Evolutionary conservation across 2,113 vertebrate genomes (phyloP), one percentile per base, ranked within the genome.

Genomic region (Gavialis gangeticus): DNA sequence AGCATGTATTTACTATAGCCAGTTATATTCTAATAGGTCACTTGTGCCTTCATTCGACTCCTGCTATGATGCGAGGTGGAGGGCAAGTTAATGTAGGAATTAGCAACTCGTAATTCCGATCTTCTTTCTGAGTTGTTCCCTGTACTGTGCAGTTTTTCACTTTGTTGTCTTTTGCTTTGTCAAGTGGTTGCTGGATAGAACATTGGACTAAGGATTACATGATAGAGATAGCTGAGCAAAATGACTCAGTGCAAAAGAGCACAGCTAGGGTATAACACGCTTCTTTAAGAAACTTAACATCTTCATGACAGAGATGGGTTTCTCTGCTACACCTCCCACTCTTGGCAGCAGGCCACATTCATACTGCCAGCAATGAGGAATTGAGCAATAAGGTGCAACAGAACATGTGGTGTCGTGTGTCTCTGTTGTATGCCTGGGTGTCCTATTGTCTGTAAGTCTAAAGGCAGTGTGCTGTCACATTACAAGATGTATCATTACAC

Each of bases 111-210:
- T 15, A 27, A 15, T 59, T 57, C 58, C 16, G 0, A 46, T 25
- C 30, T 88, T 71, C 30, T 27, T 4, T 37, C 28, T 21, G 57
- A 88, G 58, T 66, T 54, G n/a, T 87, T 58, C 34, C 24, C 25
- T 73, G 12, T 24, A 73, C 19, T 46, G 34, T 46, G 15, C 69
- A 46, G 9, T 73, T 73, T 73, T 13, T 75, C 27, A 11, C 27
- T 57, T 57, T 57, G 12, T 16, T 76, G 17, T 56, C 6, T 37
- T 59, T 21, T 25, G 6, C 5, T 28, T 16, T 0, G 0, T 14
- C 59, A 28, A 75, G 2, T 2, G 25, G 84, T 59, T 22, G 17
- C 30, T 59, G 7, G 25, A 27, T 27, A 2, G 59, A 54, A 6
- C 5, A 75, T 82, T 54, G 3, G 80, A n/a, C 60, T 1, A 22